Evolutionary conservation across 92 coral and sea anemone species (phyloP).

Genomic region (Zoanthus solanderi): DNA sequence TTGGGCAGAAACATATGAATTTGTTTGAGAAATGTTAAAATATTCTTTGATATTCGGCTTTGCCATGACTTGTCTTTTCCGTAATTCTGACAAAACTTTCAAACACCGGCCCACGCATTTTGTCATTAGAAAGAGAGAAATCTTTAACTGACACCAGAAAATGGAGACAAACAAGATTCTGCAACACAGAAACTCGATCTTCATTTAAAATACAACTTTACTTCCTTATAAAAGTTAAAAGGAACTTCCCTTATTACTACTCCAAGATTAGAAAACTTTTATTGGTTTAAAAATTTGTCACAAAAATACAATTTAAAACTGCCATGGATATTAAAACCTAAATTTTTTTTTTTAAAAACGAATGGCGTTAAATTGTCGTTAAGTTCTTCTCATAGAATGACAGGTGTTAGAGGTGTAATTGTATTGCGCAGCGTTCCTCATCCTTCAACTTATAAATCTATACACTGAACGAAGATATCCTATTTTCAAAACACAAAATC

Average conservation of each 20-base stretch:
- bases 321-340: background rate
- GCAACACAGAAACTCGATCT: background rate
- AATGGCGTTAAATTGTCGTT: background rate
- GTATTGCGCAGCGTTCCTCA: background rate
- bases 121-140: slow-evolving; percentile 36
- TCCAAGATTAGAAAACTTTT: too few species aligned
- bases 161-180: background rate
- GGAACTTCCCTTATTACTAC: background rate
- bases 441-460: background rate
- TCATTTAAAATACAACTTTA: background rate
- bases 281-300: too few species aligned
- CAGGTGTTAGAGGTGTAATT: slow-evolving; percentile 28
- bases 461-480: background rate
- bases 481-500: background rate
- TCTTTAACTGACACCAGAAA: slow-evolving; percentile 20
- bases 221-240: background rate
- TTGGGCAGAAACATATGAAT: slow-evolving; percentile 39
- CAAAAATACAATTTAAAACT: too few species aligned
- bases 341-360: background rate
- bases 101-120: slow-evolving; percentile 66
- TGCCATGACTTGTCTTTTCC: slow-evolving; percentile 24
- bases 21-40: slow-evolving; percentile 46
- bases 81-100: slow-evolving; percentile 24
- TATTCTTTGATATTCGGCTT: slow-evolving; percentile 37
- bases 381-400: background rate